Conservation (phyloP, 2,888 invertebrate genomes). For the Augochlorella aurata region DNA sequence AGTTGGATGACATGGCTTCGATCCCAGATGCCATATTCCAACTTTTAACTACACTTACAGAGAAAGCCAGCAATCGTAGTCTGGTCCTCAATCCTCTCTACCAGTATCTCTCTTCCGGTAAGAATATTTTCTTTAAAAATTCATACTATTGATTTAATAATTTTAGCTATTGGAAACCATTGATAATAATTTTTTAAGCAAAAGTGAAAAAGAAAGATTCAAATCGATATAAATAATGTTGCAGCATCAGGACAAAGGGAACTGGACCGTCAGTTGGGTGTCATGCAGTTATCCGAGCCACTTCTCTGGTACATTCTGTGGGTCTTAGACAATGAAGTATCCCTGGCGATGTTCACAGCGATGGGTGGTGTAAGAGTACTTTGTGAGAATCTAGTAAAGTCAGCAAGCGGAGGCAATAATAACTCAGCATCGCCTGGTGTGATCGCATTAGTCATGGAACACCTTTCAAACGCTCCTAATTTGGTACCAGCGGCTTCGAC, state of each 20-base stretch:
- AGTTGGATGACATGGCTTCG: constrained; percentile 87
- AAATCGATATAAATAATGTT: constrained; percentile 13
- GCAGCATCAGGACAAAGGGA: constrained; percentile 74
- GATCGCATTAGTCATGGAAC: constrained; percentile 85
- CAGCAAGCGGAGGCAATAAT: constrained; percentile 81
- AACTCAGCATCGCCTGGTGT: constrained; percentile 83
- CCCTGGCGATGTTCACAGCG: constrained; percentile 89
- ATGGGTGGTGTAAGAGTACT: constrained; percentile 90
- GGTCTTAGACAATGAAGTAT: constrained; percentile 89
- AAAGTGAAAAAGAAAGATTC: neutral
- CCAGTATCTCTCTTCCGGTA: constrained; percentile 83
- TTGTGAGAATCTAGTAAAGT: constrained; percentile 88
- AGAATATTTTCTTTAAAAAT: constrained; percentile 72
- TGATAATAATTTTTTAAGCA: neutral
- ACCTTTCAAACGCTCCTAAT: constrained; percentile 83
- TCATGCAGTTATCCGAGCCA: constrained; percentile 90
- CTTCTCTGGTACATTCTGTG: constrained; percentile 92
- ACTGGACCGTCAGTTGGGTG: constrained; percentile 74
- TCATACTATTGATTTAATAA: neutral
- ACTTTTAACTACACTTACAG: constrained; percentile 89
- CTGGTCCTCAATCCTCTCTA: constrained; percentile 90
- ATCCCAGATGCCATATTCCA: constrained; percentile 95
- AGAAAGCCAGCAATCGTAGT: constrained; percentile 88
- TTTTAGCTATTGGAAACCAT: neutral
- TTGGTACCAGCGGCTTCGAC: constrained; percentile 79